Percentiles rank a stretch among this genome's conserved stretches.
Evolutionary conservation across 2,113 vertebrate species (phyloP).

Genomic region (Orycteropus afer): DNA sequence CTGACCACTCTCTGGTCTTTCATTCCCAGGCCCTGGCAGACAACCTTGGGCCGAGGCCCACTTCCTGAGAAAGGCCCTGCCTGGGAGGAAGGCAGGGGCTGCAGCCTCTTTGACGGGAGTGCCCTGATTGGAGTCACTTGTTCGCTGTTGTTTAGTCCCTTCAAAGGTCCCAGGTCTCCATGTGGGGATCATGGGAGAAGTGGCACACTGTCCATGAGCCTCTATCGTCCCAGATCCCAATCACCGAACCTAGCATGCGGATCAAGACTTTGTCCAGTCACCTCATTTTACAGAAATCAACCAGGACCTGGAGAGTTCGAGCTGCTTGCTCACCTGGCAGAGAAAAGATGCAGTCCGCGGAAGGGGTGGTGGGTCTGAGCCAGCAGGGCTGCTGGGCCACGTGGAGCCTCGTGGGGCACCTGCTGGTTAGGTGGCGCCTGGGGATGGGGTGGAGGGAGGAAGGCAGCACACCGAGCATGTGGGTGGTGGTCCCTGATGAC

Average conservation of each 20-base stretch:
- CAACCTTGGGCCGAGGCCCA: conserved; percentile 63
- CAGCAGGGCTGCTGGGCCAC: fast-evolving
- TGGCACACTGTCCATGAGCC: fast-evolving
- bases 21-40: conserved; percentile 64
- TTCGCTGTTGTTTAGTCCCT: neutral
- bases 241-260: fast-evolving
- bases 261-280: neutral
- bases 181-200: neutral
- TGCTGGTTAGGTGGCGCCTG: neutral
- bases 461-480: fast-evolving
- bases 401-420: neutral
- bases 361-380: neutral
- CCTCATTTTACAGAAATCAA: neutral
- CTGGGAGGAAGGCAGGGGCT: neutral
- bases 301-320: neutral
- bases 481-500: fast-evolving
- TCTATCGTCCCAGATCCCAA: fast-evolving
- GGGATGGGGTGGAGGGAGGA: neutral
- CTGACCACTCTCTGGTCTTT: neutral
- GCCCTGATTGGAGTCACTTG: neutral
- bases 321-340: neutral
- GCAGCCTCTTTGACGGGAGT: neutral
- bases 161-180: neutral
- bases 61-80: conserved; percentile 48
- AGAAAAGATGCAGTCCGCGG: neutral